phyloP scores from a whole-genome alignment of 92 coral and sea anemone genomes.

The Porites rus region DNA sequence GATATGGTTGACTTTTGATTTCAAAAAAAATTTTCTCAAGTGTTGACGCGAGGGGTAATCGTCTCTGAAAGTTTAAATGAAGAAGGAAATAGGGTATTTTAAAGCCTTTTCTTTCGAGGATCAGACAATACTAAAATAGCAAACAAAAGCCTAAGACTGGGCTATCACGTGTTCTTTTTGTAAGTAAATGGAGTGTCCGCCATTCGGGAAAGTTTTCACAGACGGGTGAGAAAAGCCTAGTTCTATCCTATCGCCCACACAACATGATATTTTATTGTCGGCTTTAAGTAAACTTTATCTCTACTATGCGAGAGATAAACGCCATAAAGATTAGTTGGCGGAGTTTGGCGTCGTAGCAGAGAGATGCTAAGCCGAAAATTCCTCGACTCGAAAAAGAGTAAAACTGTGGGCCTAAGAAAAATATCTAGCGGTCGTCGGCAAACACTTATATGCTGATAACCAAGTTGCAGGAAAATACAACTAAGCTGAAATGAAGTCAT shows the following conservation, averaged over 20 bases:
- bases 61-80: neutral
- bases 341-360: neutral
- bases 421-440: neutral
- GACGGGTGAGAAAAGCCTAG: neutral
- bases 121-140: conserved; percentile 26
- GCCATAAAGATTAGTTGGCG: conserved; percentile 14
- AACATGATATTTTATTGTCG: conserved; percentile 12
- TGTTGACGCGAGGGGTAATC: conserved; percentile 1
- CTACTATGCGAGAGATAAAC: conserved; percentile 27
- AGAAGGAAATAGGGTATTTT: neutral
- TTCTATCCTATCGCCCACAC: conserved; percentile 22
- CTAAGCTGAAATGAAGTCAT: neutral
- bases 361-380: neutral
- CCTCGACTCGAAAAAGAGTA: neutral
- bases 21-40: conserved; percentile 8
- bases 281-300: conserved; percentile 8
- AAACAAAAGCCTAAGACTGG: neutral
- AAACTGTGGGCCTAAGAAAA: neutral
- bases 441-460: neutral
- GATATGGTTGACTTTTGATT: neutral
- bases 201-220: neutral
- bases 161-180: conserved; percentile 28
- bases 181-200: conserved; percentile 32
- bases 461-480: neutral
- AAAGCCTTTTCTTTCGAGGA: neutral